Evolutionary conservation across 2,113 vertebrate genomes (phyloP), one percentile per base, ranked within the genome.

Genomic region (Leucoraja erinaceus): DNA sequence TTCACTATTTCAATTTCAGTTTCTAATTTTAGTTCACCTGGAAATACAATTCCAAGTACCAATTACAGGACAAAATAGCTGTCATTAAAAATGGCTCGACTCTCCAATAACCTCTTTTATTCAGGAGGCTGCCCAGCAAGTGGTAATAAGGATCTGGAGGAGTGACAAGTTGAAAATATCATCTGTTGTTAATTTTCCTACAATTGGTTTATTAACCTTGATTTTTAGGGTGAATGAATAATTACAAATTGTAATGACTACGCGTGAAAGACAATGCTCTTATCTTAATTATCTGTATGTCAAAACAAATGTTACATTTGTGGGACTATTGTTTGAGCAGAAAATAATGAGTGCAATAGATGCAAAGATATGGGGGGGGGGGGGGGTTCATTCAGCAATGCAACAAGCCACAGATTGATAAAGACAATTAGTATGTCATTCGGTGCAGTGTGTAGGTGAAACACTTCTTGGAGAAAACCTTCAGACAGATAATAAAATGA

Each of bases 131-230:
- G 68, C 33, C 68, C 33, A 91, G 90, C 68, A 72, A 91, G 33
- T 72, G 10, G 66, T 54, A 91, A 91, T 91, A 74, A 72, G 90
- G 66, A 47, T 74, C 22, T 74, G 90, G 20, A 91, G 68, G 38
- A 91, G 3, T 74, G 90, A 91, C 66, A 91, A 28, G 90, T 72
- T 74, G 90, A 72, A 91, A 91, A 91, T 91, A 91, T 91, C 90
- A 91, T 91, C 33, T 72, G 38, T 74, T 72, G 66, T 54, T 91
- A 72, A 72, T 91, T 91, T 72, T 72, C 68, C 68, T 28, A 91
- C 10, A 70, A 74, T 38, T 68, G 22, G 22, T 91, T 91, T 91
- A 72, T 47, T 74, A 84, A 59, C 81, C 22, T 77, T 77, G 75
- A 33, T 77, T 56, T 84, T 91, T 91, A 11, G 33, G 33, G 4